Conservation (phyloP, 2,888 invertebrate species). For the Xanthorhoe designata region DNA sequence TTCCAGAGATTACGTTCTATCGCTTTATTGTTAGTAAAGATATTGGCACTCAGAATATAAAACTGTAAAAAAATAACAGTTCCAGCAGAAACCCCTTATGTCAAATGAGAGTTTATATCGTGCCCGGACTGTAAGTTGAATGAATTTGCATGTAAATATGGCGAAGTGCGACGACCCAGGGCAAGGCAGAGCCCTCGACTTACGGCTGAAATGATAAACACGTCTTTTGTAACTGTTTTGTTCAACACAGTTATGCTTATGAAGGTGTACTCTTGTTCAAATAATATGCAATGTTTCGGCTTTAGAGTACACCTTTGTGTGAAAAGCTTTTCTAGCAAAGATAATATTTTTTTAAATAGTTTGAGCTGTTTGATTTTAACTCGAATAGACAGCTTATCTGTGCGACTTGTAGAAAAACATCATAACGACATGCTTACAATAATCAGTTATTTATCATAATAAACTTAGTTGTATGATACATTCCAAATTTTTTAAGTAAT, state of each 20-base stretch:
- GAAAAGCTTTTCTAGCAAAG: not conserved
- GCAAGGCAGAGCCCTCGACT: slow-evolving; percentile 38
- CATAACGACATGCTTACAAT: not conserved
- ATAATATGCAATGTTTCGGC: not conserved
- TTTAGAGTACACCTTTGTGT: not conserved
- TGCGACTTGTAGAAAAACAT: not conserved
- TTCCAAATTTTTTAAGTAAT: no score
- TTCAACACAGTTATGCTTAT: slow-evolving; percentile 16
- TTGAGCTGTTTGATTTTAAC: not conserved
- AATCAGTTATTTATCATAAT: no score
- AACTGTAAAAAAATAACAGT: not conserved
- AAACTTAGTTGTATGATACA: no score
- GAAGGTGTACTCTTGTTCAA: not conserved
- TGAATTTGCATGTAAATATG: slow-evolving; percentile 77
- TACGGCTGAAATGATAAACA: slow-evolving; percentile 40
- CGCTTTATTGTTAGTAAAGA: no score
- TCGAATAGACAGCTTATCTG: no score
- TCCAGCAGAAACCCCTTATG: not conserved
- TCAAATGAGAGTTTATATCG: slow-evolving; percentile 1
- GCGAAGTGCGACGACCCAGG: slow-evolving; percentile 52
- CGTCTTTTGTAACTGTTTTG: slow-evolving; percentile 28
- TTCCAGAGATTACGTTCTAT: no score
- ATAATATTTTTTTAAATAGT: not conserved
- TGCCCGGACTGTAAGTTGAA: slow-evolving; percentile 7
- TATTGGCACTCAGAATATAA: not conserved